Evolutionary conservation across 2,113 vertebrate species (phyloP).

Genomic region (Sus scrofa): T2T-Sscrofa CM000820.6:84470501-84471000

Average conservation of each 20-base stretch:
- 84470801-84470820: slow-evolving; percentile 56
- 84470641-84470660: slow-evolving; percentile 17
- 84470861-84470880: slow-evolving; percentile 67
- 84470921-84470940: slow-evolving; percentile 27
- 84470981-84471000: slow-evolving; percentile 34
- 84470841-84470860: slow-evolving; percentile 53
- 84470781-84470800: slow-evolving; percentile 10
- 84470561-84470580: not conserved
- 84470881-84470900: slow-evolving; percentile 62
- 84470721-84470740: slow-evolving; percentile 56
- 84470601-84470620: not conserved
- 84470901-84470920: slow-evolving; percentile 10
- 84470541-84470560: not conserved
- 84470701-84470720: slow-evolving; percentile 50
- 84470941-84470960: slow-evolving; percentile 35
- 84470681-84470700: not conserved
- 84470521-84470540: not conserved
- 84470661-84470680: slow-evolving; percentile 40
- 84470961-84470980: slow-evolving; percentile 51
- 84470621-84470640: slow-evolving; percentile 20
- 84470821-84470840: not conserved
- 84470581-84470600: not conserved
- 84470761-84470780: slow-evolving; percentile 36
- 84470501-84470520: not conserved
- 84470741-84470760: slow-evolving; percentile 57